A percentile compares a stretch with the other conserved stretches of the same genome.
Conservation (phyloP, 2,113 vertebrate genomes). For the Polypterus senegalus region DNA sequence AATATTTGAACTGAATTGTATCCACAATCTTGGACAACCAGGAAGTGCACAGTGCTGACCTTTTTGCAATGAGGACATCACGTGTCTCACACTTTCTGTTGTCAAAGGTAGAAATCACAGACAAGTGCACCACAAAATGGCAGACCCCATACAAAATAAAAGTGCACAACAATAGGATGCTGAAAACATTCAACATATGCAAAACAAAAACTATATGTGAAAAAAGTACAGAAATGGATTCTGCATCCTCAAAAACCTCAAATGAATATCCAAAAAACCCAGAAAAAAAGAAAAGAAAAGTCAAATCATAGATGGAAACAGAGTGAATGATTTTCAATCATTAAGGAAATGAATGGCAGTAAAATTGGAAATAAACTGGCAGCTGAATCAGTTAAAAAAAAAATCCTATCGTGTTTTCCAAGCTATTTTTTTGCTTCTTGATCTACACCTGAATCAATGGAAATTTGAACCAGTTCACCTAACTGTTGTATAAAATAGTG, state of each 20-base stretch:
- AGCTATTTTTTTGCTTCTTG: conserved; percentile 35
- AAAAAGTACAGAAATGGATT: conserved; percentile 19
- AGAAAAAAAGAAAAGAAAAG: background rate
- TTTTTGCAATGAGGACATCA: too few relatives aligned
- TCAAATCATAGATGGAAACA: conserved; percentile 49
- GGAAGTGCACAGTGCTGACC: too few relatives aligned
- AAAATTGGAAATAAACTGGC: conserved; percentile 43
- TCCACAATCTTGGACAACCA: too few relatives aligned
- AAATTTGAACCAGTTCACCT: conserved; percentile 20
- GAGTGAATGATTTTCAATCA: conserved; percentile 46
- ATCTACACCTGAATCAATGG: conserved; percentile 33
- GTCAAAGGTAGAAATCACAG: background rate
- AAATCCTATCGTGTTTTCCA: conserved; percentile 41
- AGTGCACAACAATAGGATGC: conserved; percentile 14
- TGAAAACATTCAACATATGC: conserved; percentile 22
- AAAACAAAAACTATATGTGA: conserved; percentile 23
- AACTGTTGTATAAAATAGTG: background rate
- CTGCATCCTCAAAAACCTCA: background rate
- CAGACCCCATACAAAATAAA: conserved; percentile 19
- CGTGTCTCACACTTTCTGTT: too few relatives aligned
- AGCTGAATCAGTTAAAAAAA: conserved; percentile 53
- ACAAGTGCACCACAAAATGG: conserved; percentile 22
- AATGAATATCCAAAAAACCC: too few relatives aligned
- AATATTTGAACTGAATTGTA: too few relatives aligned
- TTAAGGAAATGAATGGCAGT: conserved; percentile 56